Evolutionary conservation across 2,113 vertebrate species (phyloP), one percentile per base, ranked within the genome.

Genomic region (Amia ocellicauda): DNA sequence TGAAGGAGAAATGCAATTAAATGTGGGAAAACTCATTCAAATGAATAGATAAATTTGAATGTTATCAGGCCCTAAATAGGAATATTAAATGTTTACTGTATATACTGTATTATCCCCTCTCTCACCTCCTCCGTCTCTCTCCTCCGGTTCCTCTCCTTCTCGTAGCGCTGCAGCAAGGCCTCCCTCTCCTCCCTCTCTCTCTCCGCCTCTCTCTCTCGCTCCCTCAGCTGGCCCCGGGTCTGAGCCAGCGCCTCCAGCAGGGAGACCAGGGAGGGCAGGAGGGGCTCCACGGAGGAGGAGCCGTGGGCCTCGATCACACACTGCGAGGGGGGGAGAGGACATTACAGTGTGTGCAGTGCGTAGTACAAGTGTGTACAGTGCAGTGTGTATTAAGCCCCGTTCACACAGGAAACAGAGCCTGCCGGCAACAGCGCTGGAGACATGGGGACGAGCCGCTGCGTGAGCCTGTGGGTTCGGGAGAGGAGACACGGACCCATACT

Each of bases 261-360:
- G 86, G 86, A 90, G 56, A 90, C 89, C 41, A 90, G 81, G 58
- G 84, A 85, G 59, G 89, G 89, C 1, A 90, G 80, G 77, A 90
- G 76, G 0, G 86, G 85, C 75, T 89, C 89, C 73, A 90, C 89
- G 69, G 86, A 88, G 4, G 76, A 75, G 28, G 86, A 80, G 1
- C 89, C 89, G 60, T 90, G 85, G 43, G 73, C 78, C 70, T 88
- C 87, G 24, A 90, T 84, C 58, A 90, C 77, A 0, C 76, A 80
- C 89, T 90, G 61, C 1, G 26, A 64, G 9, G 60, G 22, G 57
- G 50, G 67, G 2, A 3, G 14, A 31, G 41, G 7, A 3, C 3
- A 20, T 10, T 8, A 16, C 3, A 27, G 5, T 1, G 60, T 58
- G 7, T 5, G 24, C 8, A 29, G 42, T 53, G 62, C 11, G 10